Evolutionary conservation across 2,113 vertebrate genomes (phyloP), one percentile per base, ranked within the genome.

Genomic region (Oryzias woworae): DNA sequence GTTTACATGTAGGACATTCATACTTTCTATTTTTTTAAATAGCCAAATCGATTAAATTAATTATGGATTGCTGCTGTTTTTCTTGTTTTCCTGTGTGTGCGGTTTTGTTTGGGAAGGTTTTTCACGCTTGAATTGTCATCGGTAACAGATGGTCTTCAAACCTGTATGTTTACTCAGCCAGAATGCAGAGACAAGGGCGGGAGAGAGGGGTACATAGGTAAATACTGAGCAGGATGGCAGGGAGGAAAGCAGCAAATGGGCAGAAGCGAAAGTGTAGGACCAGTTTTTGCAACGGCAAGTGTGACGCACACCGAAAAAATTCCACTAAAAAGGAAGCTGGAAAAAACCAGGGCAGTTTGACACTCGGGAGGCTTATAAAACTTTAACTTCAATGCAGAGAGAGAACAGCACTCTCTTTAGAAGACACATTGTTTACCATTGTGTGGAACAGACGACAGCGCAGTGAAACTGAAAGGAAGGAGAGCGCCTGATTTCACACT

Each of bases 111-210:
- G 41, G 47, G 16, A 31, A 23, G 42, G 42, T 62, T 62, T 73
- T 63, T 80, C 62, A 78, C 83, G 62, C 83, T 73, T 65, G 72
- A 71, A 61, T 47, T 76, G 72, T 84, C 71, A 72, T 81, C 72
- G 22, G 75, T 79, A 84, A 83, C 84, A 90, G 88, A 88, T 90
- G 88, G 88, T 76, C 80, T 28, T 73, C 76, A 66, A 78, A 87
- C 86, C 81, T 83, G 80, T 77, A 71, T 84, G 88, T 87, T 86
- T 87, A 63, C 78, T 80, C 77, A 79, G 84, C 55, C 59, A 53
- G 69, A 75, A 83, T 68, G 71, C 61, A 72, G 77, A 47, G 78
- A 69, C 46, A 68, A 77, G 71, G 66, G 62, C 79, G 80, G 62
- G 58, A 67, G 58, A 58, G 46, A 15, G 46, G 62, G 44, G 73